These are phyloP conservation scores for Acropora yongei DNA, from an alignment of 64 coral and sea anemone genomes.

Conservation along the genomic window DNA sequence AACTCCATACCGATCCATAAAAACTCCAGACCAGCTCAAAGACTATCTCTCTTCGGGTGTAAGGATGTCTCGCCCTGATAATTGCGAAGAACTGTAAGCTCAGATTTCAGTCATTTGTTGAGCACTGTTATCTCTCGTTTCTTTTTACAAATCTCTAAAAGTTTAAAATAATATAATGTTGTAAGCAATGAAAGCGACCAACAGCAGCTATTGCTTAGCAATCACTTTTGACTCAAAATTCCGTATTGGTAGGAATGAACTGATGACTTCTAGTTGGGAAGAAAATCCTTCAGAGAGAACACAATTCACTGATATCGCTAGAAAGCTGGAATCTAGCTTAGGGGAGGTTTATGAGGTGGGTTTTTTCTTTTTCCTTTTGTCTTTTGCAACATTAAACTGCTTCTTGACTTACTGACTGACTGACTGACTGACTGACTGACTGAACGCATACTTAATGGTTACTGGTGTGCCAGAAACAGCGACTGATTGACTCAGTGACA, in stretches of 20 bases:
- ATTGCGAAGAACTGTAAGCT: slow-evolving; percentile 5
- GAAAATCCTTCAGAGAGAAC: slow-evolving; percentile 25
- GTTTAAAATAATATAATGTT: no score
- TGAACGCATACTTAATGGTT: not conserved
- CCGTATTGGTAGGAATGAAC: not conserved
- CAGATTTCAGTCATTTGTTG: no score
- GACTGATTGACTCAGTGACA: no score
- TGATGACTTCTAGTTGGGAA: not conserved
- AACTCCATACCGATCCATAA: slow-evolving; percentile 6
- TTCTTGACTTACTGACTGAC: not conserved
- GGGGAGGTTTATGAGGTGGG: not conserved
- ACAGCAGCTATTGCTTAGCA: no score
- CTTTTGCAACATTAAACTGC: not conserved
- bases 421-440: not conserved
- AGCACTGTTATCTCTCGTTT: no score
- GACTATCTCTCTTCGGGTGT: not conserved
- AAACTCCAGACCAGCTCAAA: not conserved
- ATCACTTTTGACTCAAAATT: no score
- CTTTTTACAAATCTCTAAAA: no score
- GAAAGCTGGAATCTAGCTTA: not conserved
- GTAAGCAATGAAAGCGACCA: no score
- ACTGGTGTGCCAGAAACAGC: no score
- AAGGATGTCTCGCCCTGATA: slow-evolving; percentile 7
- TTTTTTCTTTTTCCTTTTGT: not conserved
- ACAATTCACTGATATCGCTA: not conserved